These are phyloP conservation scores for Chitala chitala DNA, from an alignment of 2,113 vertebrate genomes.

Conservation along the genomic window DNA sequence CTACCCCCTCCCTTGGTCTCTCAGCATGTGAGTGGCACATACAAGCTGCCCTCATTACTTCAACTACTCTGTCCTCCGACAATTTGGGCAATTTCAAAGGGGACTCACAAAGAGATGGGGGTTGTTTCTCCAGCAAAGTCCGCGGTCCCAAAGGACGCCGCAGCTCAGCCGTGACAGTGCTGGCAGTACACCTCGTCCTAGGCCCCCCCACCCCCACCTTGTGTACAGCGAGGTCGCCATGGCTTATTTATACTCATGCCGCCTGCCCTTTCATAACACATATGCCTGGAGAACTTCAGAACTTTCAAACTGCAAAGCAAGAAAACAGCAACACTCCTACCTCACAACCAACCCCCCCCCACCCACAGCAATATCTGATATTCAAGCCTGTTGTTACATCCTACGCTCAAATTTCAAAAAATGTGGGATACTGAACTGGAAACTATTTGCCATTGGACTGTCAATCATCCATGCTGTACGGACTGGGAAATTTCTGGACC, in stretches of 20 bases:
- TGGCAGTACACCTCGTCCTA: slow-evolving; percentile 52
- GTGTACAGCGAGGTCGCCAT: slow-evolving; percentile 18
- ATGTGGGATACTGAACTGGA: no score
- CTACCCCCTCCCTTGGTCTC: no score
- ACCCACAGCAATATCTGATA: background rate
- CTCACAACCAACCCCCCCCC: background rate
- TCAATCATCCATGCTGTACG: no score
- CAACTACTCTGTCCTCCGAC: no score
- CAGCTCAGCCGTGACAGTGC: background rate
- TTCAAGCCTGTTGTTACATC: no score
- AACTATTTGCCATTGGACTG: no score
- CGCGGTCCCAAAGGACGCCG: background rate
- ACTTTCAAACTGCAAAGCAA: background rate
- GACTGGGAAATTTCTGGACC: no score
- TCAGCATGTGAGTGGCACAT: background rate
- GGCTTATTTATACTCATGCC: slow-evolving; percentile 52
- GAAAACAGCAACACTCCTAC: background rate
- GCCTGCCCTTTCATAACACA: slow-evolving; percentile 34
- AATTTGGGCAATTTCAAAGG: no score
- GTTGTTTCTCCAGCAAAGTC: background rate
- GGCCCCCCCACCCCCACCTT: slow-evolving; percentile 10
- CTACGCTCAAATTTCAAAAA: no score
- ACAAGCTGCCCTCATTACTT: slow-evolving; percentile 29
- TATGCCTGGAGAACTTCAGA: slow-evolving; percentile 34
- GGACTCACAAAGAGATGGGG: no score